Evolutionary conservation across 2,113 vertebrate species (phyloP).

Genomic region (Notechis scutatus): DNA sequence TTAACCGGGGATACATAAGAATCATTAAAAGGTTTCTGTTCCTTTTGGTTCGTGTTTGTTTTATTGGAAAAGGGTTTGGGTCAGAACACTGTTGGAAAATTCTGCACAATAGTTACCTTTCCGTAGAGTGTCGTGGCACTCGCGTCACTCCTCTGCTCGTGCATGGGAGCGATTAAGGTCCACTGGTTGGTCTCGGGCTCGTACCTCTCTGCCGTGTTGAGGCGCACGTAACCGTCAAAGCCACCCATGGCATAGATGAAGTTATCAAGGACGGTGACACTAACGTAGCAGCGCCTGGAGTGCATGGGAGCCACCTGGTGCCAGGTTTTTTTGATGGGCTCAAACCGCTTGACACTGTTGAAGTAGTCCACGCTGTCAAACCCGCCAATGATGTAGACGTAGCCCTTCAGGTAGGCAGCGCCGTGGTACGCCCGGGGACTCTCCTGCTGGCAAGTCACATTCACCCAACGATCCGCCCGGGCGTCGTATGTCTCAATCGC

Average conservation of each 20-base stretch:
- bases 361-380: slow-evolving; percentile 75
- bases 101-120: slow-evolving; percentile 65
- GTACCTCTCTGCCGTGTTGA: slow-evolving; percentile 75
- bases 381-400: slow-evolving; percentile 77
- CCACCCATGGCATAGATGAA: slow-evolving; percentile 80
- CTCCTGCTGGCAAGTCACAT: slow-evolving; percentile 66
- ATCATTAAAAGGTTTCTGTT: no score
- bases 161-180: slow-evolving; percentile 78
- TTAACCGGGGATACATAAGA: no score
- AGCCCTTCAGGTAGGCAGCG: slow-evolving; percentile 71
- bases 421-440: slow-evolving; percentile 75
- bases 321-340: slow-evolving; percentile 71
- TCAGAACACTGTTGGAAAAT: no score
- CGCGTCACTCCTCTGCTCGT: slow-evolving; percentile 73
- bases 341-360: slow-evolving; percentile 75
- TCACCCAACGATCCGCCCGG: slow-evolving; percentile 75
- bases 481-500: slow-evolving; percentile 74
- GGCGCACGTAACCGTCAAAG: slow-evolving; percentile 74
- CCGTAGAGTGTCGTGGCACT: slow-evolving; percentile 73
- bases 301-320: slow-evolving; percentile 81
- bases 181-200: slow-evolving; percentile 80
- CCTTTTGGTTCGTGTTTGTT: no score
- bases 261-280: slow-evolving; percentile 69
- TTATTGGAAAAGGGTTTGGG: no score
- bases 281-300: slow-evolving; percentile 76